A percentile compares a stretch with the other conserved stretches of the same genome.
Evolutionary conservation across 2,888 invertebrate genomes (phyloP).

Genomic region (Bellardia pandia): DNA sequence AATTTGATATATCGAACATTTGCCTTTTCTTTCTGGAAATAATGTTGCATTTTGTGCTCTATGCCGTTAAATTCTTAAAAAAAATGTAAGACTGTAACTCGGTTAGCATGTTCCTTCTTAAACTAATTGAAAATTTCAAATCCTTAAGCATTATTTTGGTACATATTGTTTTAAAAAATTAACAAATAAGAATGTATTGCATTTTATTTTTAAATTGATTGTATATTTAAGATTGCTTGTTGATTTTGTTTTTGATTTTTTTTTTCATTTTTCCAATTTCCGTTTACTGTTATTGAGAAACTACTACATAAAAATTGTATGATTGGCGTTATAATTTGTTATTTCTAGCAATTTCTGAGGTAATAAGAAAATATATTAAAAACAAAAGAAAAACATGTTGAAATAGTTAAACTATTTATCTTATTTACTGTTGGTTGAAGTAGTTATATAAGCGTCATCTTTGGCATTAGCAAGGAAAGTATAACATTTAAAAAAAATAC

Average conservation of each 20-base stretch:
- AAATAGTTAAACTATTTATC: constrained; percentile 25
- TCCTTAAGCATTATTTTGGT: constrained; percentile 25
- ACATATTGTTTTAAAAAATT: neutral
- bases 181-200: constrained; percentile 13
- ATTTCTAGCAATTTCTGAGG: constrained; percentile 42
- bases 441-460: constrained; percentile 68
- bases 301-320: constrained; percentile 36
- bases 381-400: constrained; percentile 30
- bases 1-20: too few relatives aligned
- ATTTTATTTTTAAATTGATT: constrained; percentile 31
- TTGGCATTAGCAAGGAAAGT: constrained; percentile 55
- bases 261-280: neutral
- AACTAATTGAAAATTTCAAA: neutral
- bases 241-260: constrained; percentile 41
- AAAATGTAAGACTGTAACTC: too few relatives aligned
- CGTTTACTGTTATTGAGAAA: constrained; percentile 16
- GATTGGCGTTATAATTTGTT: constrained; percentile 24
- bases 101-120: too few relatives aligned
- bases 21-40: too few relatives aligned
- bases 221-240: constrained; percentile 41
- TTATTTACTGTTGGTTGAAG: neutral
- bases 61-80: too few relatives aligned
- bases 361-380: constrained; percentile 34
- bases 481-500: neutral
- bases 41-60: too few relatives aligned